Conservation (phyloP, 2,113 vertebrate genomes). For the Lanius collurio region DNA sequence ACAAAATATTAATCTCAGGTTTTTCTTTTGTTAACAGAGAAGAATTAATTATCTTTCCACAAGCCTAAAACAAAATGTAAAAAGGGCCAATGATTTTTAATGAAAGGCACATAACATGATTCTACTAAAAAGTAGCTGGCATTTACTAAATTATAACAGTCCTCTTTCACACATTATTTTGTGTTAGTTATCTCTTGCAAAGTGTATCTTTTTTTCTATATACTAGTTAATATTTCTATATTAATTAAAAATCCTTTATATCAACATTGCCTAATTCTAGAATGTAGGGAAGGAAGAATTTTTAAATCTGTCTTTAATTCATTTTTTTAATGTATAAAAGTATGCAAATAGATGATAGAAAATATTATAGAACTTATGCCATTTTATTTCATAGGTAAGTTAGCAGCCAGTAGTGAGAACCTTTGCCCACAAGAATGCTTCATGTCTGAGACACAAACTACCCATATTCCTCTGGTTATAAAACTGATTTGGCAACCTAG, state of each 20-base stretch:
- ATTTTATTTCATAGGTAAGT: not conserved
- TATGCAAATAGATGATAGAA: not conserved
- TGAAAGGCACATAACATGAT: not conserved
- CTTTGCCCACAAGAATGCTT: not conserved
- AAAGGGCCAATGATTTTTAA: not conserved
- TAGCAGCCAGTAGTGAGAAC: not conserved
- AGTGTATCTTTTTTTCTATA: not conserved
- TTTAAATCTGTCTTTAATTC: not conserved
- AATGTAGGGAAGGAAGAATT: not conserved
- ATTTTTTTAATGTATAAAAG: not conserved
- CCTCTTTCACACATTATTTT: not conserved
- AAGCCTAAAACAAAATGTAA: not conserved
- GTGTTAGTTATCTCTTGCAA: not conserved
- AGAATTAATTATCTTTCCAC: not conserved
- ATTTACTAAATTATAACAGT: not conserved
- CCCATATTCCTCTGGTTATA: not conserved
- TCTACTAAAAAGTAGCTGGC: not conserved
- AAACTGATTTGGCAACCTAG: not conserved
- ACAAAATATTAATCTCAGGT: not conserved
- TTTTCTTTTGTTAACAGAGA: not conserved
- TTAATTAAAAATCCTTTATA: not conserved
- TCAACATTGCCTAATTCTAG: slow-evolving; percentile 19
- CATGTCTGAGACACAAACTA: not conserved
- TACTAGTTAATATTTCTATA: not conserved
- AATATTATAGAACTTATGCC: not conserved